Conservation (phyloP, 2,888 invertebrate species). For the Miltochrista miniata region DNA sequence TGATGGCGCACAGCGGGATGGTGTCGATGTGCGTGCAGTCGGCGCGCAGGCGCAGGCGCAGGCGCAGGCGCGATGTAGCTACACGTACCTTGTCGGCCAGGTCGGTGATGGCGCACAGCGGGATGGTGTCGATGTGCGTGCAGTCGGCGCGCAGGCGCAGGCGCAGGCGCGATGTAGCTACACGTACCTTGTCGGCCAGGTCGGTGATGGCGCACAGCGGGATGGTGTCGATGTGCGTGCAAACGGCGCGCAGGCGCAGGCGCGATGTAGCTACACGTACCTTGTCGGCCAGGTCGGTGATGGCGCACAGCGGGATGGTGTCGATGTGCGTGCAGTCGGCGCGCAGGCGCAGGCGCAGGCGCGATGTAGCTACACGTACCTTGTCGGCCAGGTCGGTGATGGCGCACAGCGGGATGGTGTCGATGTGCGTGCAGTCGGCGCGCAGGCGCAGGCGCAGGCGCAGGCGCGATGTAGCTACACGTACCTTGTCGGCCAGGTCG, state of each 20-base stretch:
- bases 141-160: constrained; percentile 91
- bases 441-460: constrained; percentile 94
- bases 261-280: too few species aligned
- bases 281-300: constrained; percentile 93
- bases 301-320: constrained; percentile 93
- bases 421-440: constrained; percentile 91
- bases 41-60: constrained; percentile 93
- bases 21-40: constrained; percentile 94
- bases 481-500: too few species aligned
- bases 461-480: constrained; percentile 88
- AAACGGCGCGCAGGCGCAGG: constrained; percentile 91
- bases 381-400: constrained; percentile 93
- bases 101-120: constrained; percentile 92
- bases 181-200: too few species aligned
- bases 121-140: constrained; percentile 94
- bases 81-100: too few species aligned
- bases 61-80: constrained; percentile 88
- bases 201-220: constrained; percentile 93
- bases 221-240: constrained; percentile 94
- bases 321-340: constrained; percentile 93
- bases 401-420: constrained; percentile 93
- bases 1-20: constrained; percentile 92
- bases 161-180: constrained; percentile 93
- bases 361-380: too few species aligned
- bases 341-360: constrained; percentile 93